Evolutionary conservation across 2,797 vertebrate genomes (phyloP).

Genomic region (Calcarius lapponicus): DNA sequence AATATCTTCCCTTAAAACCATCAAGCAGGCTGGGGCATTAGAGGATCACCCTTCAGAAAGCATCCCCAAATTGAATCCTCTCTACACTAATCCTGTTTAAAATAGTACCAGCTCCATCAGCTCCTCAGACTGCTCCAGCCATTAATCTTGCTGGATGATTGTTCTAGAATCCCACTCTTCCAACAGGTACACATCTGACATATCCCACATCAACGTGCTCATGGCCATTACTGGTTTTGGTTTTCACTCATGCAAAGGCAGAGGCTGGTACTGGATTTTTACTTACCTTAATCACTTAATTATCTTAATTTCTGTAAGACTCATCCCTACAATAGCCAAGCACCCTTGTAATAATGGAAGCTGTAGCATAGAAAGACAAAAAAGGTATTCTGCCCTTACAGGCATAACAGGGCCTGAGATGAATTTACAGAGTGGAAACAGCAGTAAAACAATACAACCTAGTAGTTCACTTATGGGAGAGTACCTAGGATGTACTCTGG

Average conservation of each 20-base stretch:
- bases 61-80: not conserved
- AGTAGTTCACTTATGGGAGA: not conserved
- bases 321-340: not conserved
- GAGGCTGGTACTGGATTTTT: not conserved
- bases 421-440: not conserved
- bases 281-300: constrained; percentile 17
- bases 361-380: not conserved
- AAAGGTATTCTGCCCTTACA: not conserved
- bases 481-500: not conserved
- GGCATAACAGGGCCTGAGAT: not conserved
- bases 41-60: not conserved
- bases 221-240: not conserved
- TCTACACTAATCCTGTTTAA: not conserved
- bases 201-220: not conserved
- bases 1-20: not conserved
- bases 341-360: not conserved
- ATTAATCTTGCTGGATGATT: not conserved
- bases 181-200: not conserved
- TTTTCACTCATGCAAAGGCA: not conserved
- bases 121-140: not conserved
- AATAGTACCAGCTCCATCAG: not conserved
- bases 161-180: not conserved
- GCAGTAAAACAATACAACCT: not conserved
- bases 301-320: constrained; percentile 5
- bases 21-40: rapidly evolving